Evolutionary conservation across 2,113 vertebrate species (phyloP), one percentile per base, ranked within the genome.

Genomic region (Dermatemys mawii): DNA sequence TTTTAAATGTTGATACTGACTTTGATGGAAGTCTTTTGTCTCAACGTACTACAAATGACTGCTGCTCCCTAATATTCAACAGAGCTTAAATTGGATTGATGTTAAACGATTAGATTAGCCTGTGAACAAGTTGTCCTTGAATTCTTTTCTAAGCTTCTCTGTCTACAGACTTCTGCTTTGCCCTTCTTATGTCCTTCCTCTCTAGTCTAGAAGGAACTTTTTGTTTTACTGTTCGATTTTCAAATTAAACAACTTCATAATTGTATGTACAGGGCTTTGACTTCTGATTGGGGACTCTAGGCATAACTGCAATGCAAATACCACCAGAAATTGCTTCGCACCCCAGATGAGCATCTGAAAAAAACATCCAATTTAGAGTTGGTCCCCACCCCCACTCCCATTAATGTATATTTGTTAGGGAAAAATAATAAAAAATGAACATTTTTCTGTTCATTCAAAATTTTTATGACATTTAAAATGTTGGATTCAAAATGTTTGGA

Each of bases 21-120:
- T 84, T 78, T 67, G 19, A 82, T 87, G 22, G 16, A 79, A 73
- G 60, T 63, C 91, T n/a, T 78, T 92, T 57, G 9, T 87, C n/a
- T 89, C 27, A 46, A 27, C 0, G 0, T 73, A 81, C 53, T 54
- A 48, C 38, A 90, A 90, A 11, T 87, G 46, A 63, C 82, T 70
- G 6, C 13, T 92, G 35, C 21, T 11, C 89, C 44, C 48, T 92
- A 63, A 78, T 92, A 73, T 41, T 78, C 84, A 85, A 41, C 14
- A 86, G 46, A 89, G 76, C 17, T n/a, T 86, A 48, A 93, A 94
- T 24, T 92, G 32, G 78, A 87, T 93, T 87, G 53, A 89, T 80
- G n/a, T 32, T 92, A 90, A 92, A 82, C 84, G 5, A 97, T 93
- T 91, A 84, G 11, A 94, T 93, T 82, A 93, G 11, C 51, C 50